Evolutionary conservation across 1,140 invertebrate species (phyloP), one percentile per base, ranked within the genome.

Genomic region (Aethina tumida): DNA sequence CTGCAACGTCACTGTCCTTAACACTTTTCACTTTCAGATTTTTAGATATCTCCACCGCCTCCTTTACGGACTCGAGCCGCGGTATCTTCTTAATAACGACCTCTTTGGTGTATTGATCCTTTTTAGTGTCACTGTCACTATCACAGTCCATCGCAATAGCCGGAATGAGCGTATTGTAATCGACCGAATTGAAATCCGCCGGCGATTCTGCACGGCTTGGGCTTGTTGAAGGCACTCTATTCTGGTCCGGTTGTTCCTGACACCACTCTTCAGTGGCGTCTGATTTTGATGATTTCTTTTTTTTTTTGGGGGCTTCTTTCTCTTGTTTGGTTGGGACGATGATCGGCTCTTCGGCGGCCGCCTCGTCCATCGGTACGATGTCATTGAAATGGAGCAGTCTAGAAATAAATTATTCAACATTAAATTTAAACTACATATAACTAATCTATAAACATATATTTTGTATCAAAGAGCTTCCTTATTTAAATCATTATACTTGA

Each of bases 301-400:
- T 69, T 26, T 58, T 54, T 5, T 37, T 33, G 47, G 57, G 35
- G 10, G 67, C 65, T 47, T 65, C 67, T 43, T 66, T 68, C 32
- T 54, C 62, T 15, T 50, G 49, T 41, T 63, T 64, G 21, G 51
- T 58, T 5, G 55, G 49, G 5, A 68, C 64, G 44, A 27, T 43
- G 37, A 54, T 62, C 45, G 54, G 61, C 38, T 66, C 63, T 39
- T 64, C 62, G 8, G 67, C 66, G 1, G 75, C 71, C 2, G 75
- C 68, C 28, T 75, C 73, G 4, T 78, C 78, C 45, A 70, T 68
- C 18, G 74, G 68, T 43, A 78, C 71, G 17, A 84, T 68, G 49
- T 84, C 77, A 54, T 80, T 73, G 42, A 77, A 76, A 52, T 76
- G 71, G 5, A 84, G 62, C 28, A 84, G 67, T 54, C 81, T 84